Base-by-base conservation (phyloP, 1,140 invertebrate genomes). In the Drosophila micromelanica region DNA sequence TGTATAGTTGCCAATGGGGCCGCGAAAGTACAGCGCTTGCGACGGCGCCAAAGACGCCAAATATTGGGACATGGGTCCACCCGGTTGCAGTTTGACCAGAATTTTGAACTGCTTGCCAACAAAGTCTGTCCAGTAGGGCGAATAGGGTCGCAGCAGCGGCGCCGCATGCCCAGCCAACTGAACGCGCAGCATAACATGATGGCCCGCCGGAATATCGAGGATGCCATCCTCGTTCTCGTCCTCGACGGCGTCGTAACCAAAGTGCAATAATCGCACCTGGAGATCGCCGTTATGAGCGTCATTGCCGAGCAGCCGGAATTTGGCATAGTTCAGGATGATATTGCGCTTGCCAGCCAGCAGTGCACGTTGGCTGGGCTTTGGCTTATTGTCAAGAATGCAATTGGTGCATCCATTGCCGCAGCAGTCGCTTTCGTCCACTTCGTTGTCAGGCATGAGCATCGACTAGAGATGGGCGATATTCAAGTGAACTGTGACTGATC, bases 351-450 rank as follows among this genome's bases (percentile, higher is more conserved):
- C 81, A 11, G 71, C 48, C 20, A 90, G 12, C 20, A 75, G 49
- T 5, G 76, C 73, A 23, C 71, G 73, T 8, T 56, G 37, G 15
- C 70, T 90, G 0, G 74, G 67, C 38, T 56, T 64, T 11, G 77
- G 75, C 5, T 75, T 80, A 27, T 80, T 72, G 67, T 92, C 75
- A 17, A 92, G 57, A n/a, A 92, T 86, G 71, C 91, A 92, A 56
- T 92, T 92, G 12, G 78, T 73, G 65, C 91, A 92, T 13, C 91
- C 91, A 80, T 92, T 92, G 48, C 91, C 91, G 20, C 91, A 92
- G 48, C 91, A 92, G 17, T 92, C 91, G 6, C 45, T 76, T 13
- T 63, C 67, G 37, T 63, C 45, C n/a, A 62, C 17, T 7, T 75
- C 74, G 30, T 69, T 49, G 2, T 56, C 43, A 7, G 30, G 2